Evolutionary conservation across 2,888 invertebrate genomes (phyloP).

Genomic region (Apoda limacodes): DNA sequence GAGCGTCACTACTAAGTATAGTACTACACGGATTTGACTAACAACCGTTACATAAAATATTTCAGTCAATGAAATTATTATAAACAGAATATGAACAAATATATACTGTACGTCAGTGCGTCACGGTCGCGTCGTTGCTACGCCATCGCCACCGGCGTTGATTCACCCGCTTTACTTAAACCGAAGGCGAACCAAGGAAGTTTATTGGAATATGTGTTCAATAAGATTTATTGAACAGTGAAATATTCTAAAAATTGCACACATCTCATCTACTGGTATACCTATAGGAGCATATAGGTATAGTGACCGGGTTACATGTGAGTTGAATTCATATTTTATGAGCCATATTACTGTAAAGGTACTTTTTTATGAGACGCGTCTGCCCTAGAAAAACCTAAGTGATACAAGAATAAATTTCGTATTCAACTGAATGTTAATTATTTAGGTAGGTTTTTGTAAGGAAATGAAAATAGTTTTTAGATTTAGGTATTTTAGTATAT

Average conservation of each 20-base stretch:
- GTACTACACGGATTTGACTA: no score
- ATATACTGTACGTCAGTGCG: slow-evolving; percentile 44
- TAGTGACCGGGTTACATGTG: no score
- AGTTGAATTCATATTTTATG: no score
- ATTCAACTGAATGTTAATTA: no score
- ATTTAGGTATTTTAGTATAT: no score
- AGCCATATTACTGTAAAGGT: no score
- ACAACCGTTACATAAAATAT: slow-evolving; percentile 35
- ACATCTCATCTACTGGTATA: slow-evolving; percentile 32
- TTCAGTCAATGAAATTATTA: slow-evolving; percentile 60
- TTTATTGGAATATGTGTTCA: slow-evolving; percentile 48
- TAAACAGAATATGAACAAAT: slow-evolving; percentile 50
- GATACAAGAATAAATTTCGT: neutral
- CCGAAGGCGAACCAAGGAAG: slow-evolving; percentile 56
- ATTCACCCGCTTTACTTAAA: slow-evolving; percentile 44
- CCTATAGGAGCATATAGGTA: no score
- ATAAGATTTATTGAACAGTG: slow-evolving; percentile 56
- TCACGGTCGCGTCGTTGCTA: slow-evolving; percentile 55
- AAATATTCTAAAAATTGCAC: slow-evolving; percentile 54
- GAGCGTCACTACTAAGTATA: no score
- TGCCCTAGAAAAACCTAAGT: neutral
- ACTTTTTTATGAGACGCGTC: no score
- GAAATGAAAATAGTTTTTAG: no score
- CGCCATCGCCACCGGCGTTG: slow-evolving; percentile 38
- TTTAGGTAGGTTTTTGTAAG: no score